Evolutionary conservation across 2,797 vertebrate genomes (phyloP).

Genomic region (Chaunax sp.): DNA sequence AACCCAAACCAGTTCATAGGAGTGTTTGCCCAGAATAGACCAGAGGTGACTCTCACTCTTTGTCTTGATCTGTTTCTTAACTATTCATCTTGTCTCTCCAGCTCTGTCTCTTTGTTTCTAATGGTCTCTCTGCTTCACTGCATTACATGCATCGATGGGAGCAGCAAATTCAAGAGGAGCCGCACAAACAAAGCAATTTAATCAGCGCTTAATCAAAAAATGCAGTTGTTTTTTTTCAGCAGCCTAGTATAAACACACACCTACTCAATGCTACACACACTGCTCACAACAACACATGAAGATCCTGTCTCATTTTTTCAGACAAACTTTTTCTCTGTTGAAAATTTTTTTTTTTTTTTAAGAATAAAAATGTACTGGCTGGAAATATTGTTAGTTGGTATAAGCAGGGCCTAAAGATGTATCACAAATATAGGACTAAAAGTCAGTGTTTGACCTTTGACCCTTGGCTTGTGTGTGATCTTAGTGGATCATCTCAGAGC

Average conservation of each 20-base stretch:
- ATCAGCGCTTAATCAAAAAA: too few species aligned
- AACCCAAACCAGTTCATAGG: constrained; percentile 92
- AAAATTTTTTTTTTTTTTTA: too few species aligned
- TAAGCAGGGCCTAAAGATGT: neutral
- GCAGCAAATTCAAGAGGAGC: too few species aligned
- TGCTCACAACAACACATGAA: too few species aligned
- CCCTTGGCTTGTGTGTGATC: constrained; percentile 53
- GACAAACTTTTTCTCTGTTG: neutral
- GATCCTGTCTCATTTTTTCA: too few species aligned
- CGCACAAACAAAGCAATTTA: too few species aligned
- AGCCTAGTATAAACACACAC: too few species aligned
- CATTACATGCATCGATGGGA: neutral
- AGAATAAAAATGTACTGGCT: neutral
- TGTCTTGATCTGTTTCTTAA: neutral
- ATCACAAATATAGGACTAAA: neutral
- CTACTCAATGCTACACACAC: too few species aligned
- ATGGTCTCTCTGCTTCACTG: neutral
- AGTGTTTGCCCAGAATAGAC: constrained; percentile 97
- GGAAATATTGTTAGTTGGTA: neutral
- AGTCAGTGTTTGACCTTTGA: constrained; percentile 16
- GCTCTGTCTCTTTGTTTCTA: neutral
- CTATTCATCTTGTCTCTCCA: too few species aligned
- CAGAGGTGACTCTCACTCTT: constrained; percentile 87
- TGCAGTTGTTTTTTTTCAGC: too few species aligned
- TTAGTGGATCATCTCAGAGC: constrained; percentile 97